phyloP scores from a whole-genome alignment of 2,113 vertebrate genomes.

The Piprites chloris region DNA sequence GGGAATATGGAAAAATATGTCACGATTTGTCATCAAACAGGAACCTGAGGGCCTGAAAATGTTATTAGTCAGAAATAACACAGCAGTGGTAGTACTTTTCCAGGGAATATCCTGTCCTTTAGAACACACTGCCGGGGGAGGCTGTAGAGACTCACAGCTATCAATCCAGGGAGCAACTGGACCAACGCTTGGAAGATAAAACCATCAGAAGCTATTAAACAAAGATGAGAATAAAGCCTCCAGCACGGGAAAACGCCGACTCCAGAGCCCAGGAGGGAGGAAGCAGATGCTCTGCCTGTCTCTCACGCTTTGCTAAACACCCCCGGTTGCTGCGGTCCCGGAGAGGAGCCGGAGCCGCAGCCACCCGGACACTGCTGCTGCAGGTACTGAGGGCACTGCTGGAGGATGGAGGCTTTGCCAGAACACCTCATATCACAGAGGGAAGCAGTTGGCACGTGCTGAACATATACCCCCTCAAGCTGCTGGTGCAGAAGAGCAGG shows the following conservation, averaged over 20 bases:
- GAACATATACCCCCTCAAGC: background rate
- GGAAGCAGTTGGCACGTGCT: background rate
- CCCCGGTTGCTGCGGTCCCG: rapidly evolving
- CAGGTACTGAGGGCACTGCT: background rate
- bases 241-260: background rate
- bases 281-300: background rate
- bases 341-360: background rate
- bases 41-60: background rate
- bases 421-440: background rate
- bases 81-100: background rate
- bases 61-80: background rate
- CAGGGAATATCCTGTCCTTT: background rate
- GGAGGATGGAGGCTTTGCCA: background rate
- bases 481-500: background rate
- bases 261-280: background rate
- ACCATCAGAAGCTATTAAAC: background rate
- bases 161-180: background rate
- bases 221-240: background rate
- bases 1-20: background rate
- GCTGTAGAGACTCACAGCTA: background rate
- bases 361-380: background rate
- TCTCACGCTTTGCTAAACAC: background rate
- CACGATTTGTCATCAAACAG: background rate
- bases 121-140: background rate
- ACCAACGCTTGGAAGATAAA: background rate